Evolutionary conservation across 2,888 invertebrate genomes (phyloP).

Genomic region (Harpagoxenus sublaevis): DNA sequence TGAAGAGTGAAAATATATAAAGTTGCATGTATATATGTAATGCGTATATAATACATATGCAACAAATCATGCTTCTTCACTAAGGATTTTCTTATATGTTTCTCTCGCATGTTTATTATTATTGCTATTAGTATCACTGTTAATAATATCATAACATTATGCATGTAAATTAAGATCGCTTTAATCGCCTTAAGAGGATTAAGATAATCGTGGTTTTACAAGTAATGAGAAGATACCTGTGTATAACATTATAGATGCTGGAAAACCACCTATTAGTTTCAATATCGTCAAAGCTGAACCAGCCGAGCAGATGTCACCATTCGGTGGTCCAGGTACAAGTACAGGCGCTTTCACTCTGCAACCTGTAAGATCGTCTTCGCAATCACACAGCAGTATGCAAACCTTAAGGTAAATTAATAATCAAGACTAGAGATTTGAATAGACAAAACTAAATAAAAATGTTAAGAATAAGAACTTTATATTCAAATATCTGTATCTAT

Average conservation of each 20-base stretch:
- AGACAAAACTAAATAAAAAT: neutral
- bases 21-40: conserved; percentile 60
- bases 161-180: neutral
- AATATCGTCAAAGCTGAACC: conserved; percentile 81
- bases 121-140: neutral
- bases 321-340: conserved; percentile 62
- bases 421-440: neutral
- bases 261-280: conserved; percentile 74
- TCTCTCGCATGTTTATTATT: too few species aligned
- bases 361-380: conserved; percentile 66
- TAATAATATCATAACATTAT: neutral
- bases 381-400: conserved; percentile 69
- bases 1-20: conserved; percentile 71
- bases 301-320: conserved; percentile 73
- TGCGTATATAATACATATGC: neutral
- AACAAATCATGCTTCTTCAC: conserved; percentile 25
- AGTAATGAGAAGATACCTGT: neutral
- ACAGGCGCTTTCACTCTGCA: conserved; percentile 73
- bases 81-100: conserved; percentile 3
- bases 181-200: neutral
- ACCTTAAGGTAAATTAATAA: conserved; percentile 71
- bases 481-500: neutral
- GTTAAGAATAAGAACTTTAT: neutral
- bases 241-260: conserved; percentile 72
- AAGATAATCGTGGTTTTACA: neutral